These are phyloP conservation scores for Astyanax mexicanus DNA, from an alignment of 2,797 vertebrate species.

Conservation along the genomic window DNA sequence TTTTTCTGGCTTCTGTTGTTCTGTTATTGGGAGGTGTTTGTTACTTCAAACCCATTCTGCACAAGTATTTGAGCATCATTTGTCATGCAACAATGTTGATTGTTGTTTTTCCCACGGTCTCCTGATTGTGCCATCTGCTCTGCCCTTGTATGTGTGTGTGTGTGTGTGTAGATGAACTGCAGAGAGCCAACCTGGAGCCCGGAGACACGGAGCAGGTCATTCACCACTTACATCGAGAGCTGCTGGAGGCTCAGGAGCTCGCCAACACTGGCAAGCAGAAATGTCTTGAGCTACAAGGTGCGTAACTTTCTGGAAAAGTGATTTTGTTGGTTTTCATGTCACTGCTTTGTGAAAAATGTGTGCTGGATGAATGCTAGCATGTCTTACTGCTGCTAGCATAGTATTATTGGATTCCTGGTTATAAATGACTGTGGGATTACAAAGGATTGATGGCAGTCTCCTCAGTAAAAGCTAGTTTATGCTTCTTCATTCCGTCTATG, in stretches of 20 bases:
- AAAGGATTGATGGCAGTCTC: too few relatives aligned
- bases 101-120: not conserved
- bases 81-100: too few relatives aligned
- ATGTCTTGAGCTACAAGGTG: slow-evolving; percentile 96
- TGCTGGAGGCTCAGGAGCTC: slow-evolving; percentile 94
- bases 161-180: slow-evolving; percentile 85
- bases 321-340: not conserved
- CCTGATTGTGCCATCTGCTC: not conserved
- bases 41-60: not conserved
- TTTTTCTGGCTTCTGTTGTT: not conserved
- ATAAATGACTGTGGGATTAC: too few relatives aligned
- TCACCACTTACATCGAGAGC: slow-evolving; percentile 91
- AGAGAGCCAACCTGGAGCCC: slow-evolving; percentile 87
- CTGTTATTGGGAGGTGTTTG: not conserved
- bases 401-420: too few relatives aligned
- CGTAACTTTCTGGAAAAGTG: not conserved
- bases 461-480: too few relatives aligned
- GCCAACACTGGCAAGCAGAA: slow-evolving; percentile 95
- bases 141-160: slow-evolving; percentile 32
- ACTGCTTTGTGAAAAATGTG: not conserved
- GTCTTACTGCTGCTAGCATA: too few relatives aligned
- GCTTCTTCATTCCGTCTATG: too few relatives aligned
- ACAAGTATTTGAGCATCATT: not conserved
- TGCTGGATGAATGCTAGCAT: too few relatives aligned
- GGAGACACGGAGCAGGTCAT: slow-evolving; percentile 92